Base-by-base conservation (phyloP, 2,797 vertebrate genomes). In the Myotis pilosus region DNA sequence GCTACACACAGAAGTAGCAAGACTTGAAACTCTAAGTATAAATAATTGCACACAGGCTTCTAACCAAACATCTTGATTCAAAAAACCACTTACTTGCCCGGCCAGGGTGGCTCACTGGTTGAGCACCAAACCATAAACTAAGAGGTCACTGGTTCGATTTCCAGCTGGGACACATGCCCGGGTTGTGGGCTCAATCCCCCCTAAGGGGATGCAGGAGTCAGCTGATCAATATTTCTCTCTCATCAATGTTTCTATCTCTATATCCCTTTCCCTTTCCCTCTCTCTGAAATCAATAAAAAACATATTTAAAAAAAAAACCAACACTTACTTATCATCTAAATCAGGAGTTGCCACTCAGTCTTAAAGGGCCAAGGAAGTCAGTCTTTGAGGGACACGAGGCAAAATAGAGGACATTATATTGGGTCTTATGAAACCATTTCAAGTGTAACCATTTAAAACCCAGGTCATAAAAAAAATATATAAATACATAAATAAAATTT, bases 391-490 rank as follows among this genome's bases (percentile, higher is more conserved):
- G 19, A 22, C 19, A 92, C 49, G 51, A 71, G 57, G 83, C 36
- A 89, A 86, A 93, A 81, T 4, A 69, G 8, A 87, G 3, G 60
- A 68, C 57, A 87, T 72, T 47, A 90, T 33, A 78, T 7, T 28
- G 28, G 66, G 79, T 84, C 25, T 89, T 87, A 66, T 3, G 75
- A 60, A 92, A 87, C 49, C 66, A 87, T 87, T 87, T 72, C 66
- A 66, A 74, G 94, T 17, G 4, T 66, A 95, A 76, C 60, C 62
- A 92, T 68, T 91, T 89, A 22, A 87, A 84, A 82, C 28, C 38
- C 25, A 76, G 30, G 30, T 12, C 12, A 81, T 60, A 41, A 41
- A 44, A 44, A 80, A 80, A 30, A 60, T 10, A 76, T 60, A 30
- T 60, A 23, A 51, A 41, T n/a, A 64, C 6, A n/a, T 64, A 64